Evolutionary conservation across 2,888 invertebrate species (phyloP).

Genomic region (Brachynemurus nebulosus): DNA sequence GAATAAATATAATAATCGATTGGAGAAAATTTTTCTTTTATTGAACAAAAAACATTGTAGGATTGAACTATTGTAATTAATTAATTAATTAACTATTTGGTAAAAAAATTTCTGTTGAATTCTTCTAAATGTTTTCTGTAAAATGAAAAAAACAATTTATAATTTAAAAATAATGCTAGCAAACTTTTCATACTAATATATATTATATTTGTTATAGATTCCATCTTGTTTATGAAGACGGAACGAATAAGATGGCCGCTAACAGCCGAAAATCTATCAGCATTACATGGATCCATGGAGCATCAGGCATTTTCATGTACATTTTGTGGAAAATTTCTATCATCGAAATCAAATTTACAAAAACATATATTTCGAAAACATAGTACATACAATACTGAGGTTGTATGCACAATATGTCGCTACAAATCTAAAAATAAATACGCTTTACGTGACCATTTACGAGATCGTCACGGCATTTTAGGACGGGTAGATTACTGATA

Average conservation of each 20-base stretch:
- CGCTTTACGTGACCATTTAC: constrained; percentile 11
- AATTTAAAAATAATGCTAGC: too few species aligned
- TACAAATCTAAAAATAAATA: constrained; percentile 11
- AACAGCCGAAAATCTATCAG: too few species aligned
- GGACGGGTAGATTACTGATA: too few species aligned
- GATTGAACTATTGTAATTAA: too few species aligned
- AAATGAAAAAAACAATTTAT: not conserved
- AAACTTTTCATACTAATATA: too few species aligned
- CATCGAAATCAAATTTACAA: constrained; percentile 12
- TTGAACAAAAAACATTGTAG: too few species aligned
- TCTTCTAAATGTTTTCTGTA: not conserved
- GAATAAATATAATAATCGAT: too few species aligned
- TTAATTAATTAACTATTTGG: not conserved
- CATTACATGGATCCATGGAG: not conserved
- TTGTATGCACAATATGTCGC: constrained; percentile 9
- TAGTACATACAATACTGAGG: constrained; percentile 6
- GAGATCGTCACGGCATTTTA: constrained; percentile 10
- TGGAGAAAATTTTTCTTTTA: too few species aligned
- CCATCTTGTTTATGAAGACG: too few species aligned
- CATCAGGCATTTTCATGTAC: not conserved
- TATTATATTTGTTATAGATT: too few species aligned
- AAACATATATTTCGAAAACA: constrained; percentile 12
- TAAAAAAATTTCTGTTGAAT: not conserved
- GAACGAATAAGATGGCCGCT: too few species aligned
- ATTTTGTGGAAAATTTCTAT: constrained; percentile 12